Evolutionary conservation across 2,797 vertebrate species (phyloP).

Genomic region (Chiroxiphia lanceolata): DNA sequence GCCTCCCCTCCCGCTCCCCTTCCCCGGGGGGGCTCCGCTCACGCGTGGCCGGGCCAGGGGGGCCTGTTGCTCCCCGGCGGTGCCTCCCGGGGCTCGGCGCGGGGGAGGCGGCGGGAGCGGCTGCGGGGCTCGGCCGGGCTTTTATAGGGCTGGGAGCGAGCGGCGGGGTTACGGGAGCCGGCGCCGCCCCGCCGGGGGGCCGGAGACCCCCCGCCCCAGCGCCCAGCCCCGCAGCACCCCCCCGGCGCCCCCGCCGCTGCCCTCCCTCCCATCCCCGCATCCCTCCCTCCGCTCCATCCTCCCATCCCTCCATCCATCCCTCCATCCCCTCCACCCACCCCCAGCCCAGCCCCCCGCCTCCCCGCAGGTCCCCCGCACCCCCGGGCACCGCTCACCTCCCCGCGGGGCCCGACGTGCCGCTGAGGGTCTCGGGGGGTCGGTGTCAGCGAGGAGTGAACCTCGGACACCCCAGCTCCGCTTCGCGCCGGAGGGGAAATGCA

Average conservation of each 20-base stretch:
- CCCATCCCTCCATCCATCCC: neutral
- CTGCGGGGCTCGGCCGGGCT: neutral
- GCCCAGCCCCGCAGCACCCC: neutral
- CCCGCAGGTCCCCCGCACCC: neutral
- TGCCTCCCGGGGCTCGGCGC: neutral
- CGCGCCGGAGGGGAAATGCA: conserved; percentile 53
- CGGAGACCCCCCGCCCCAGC: neutral
- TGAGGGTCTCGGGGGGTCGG: neutral
- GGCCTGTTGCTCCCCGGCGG: conserved; percentile 10
- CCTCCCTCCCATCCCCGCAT: neutral
- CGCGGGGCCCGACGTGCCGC: neutral
- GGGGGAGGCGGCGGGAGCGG: neutral
- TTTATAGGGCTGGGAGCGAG: neutral
- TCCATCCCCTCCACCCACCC: neutral
- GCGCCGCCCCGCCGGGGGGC: neutral
- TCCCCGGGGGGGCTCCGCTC: neutral
- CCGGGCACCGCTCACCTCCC: conserved; percentile 33
- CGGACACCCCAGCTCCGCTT: conserved; percentile 44
- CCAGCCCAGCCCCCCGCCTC: neutral
- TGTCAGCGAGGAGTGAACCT: conserved; percentile 50
- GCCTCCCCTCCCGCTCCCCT: neutral
- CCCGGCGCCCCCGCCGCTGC: neutral
- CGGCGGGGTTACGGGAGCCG: neutral
- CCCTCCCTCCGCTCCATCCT: neutral
- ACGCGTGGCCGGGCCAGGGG: neutral